These are phyloP conservation scores for Phymorhynchus buccinoides DNA, from an alignment of 1,140 invertebrate species.

Conservation along the genomic window DNA sequence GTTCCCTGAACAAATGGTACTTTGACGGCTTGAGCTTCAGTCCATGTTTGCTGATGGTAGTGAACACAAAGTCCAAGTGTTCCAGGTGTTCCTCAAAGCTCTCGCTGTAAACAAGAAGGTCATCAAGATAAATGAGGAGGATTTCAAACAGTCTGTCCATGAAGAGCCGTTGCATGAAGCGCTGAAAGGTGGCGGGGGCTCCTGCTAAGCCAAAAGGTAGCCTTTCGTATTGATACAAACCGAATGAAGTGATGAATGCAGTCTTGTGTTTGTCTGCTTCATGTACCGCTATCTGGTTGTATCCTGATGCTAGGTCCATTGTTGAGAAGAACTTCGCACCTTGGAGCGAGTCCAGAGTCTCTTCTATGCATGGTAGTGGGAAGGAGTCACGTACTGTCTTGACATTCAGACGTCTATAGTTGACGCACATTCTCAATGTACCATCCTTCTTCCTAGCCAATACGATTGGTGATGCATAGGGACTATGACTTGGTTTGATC, in stretches of 20 bases:
- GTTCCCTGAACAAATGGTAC: constrained; percentile 44
- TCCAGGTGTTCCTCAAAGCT: constrained; percentile 32
- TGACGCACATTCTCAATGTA: constrained; percentile 54
- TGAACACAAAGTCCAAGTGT: constrained; percentile 52
- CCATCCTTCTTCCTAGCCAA: constrained; percentile 55
- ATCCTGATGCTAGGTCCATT: constrained; percentile 42
- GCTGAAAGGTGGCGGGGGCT: constrained; percentile 25
- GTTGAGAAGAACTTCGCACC: constrained; percentile 38
- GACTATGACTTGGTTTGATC: constrained; percentile 37
- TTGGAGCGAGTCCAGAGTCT: constrained; percentile 31
- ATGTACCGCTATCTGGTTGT: constrained; percentile 40
- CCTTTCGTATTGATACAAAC: constrained; percentile 42
- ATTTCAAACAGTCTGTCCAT: constrained; percentile 37
- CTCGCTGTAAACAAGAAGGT: constrained; percentile 50
- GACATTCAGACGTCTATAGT: constrained; percentile 49
- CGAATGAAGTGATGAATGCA: constrained; percentile 45
- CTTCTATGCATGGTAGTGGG: constrained; percentile 43
- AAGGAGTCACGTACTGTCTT: constrained; percentile 50
- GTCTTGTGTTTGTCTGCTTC: constrained; percentile 33
- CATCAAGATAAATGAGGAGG: constrained; percentile 55
- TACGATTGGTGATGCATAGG: constrained; percentile 45
- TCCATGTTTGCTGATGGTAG: constrained; percentile 46
- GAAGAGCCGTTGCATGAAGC: constrained; percentile 13
- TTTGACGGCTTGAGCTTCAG: constrained; percentile 48
- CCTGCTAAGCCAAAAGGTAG: constrained; percentile 51